Evolutionary conservation across 1,140 invertebrate species (phyloP).

Genomic region (Procambarus virginalis): DNA sequence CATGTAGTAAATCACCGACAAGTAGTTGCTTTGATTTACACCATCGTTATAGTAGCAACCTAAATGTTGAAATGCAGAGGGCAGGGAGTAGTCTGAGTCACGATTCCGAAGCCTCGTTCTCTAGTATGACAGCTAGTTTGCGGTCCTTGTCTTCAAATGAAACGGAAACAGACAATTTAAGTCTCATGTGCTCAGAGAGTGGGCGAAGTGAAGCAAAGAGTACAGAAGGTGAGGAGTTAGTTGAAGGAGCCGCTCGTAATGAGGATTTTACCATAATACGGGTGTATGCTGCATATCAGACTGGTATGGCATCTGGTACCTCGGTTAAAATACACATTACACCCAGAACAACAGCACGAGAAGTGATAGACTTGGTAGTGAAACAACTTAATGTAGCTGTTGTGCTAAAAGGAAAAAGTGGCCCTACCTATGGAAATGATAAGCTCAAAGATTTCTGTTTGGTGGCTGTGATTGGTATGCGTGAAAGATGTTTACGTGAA

Average conservation of each 20-base stretch:
- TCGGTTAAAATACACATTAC: constrained; percentile 95
- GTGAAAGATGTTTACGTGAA: constrained; percentile 92
- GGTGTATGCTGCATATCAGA: constrained; percentile 96
- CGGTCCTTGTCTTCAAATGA: constrained; percentile 68
- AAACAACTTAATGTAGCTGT: constrained; percentile 95
- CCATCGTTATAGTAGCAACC: constrained; percentile 43
- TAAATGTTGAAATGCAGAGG: constrained; percentile 56
- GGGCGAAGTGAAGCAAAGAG: constrained; percentile 62
- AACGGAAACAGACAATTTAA: constrained; percentile 68
- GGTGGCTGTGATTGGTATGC: constrained; percentile 93
- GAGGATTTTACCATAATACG: constrained; percentile 76
- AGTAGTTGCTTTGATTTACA: constrained; percentile 64
- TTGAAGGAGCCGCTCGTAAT: constrained; percentile 70
- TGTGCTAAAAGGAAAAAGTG: constrained; percentile 87
- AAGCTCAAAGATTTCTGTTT: constrained; percentile 87
- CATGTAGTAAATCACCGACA: constrained; percentile 52
- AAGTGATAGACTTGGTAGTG: constrained; percentile 95
- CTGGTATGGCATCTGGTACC: constrained; percentile 91
- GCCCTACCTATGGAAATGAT: constrained; percentile 85
- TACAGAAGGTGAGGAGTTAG: constrained; percentile 76
- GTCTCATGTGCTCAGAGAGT: constrained; percentile 62
- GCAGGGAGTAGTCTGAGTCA: constrained; percentile 69
- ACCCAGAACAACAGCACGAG: constrained; percentile 89
- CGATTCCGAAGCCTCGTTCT: constrained; percentile 69
- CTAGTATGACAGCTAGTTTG: constrained; percentile 67